These are phyloP conservation scores for Nasonovia ribisnigri DNA, from an alignment of 2,888 invertebrate genomes.

Conservation along the genomic window DNA sequence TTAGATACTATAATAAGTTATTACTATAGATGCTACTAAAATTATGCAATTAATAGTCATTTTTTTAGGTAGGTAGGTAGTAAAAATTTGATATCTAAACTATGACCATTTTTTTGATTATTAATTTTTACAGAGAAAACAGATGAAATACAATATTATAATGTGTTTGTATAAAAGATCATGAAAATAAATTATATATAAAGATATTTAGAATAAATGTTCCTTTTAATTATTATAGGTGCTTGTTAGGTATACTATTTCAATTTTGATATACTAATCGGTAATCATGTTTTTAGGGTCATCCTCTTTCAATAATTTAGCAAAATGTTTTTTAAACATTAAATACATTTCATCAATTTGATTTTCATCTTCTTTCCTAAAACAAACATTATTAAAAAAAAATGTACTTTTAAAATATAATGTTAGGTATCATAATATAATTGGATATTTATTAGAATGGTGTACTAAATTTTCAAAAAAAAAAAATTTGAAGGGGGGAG, in stretches of 20 bases:
- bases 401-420: background rate
- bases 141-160: background rate
- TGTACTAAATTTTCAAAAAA: too few species aligned
- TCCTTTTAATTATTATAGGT: background rate
- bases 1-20: too few species aligned
- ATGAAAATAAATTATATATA: background rate
- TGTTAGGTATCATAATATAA: background rate
- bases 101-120: background rate
- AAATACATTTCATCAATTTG: background rate
- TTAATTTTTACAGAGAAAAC: background rate
- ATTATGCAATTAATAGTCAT: too few species aligned
- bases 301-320: conserved; percentile 17
- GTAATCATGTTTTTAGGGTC: background rate
- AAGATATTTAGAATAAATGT: background rate
- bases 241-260: too few species aligned
- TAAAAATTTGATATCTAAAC: background rate
- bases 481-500: too few species aligned
- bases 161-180: background rate
- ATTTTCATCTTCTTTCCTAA: conserved; percentile 25
- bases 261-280: background rate
- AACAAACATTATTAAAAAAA: background rate
- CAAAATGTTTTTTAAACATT: conserved; percentile 1
- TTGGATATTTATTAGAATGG: background rate
- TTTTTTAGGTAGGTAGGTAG: too few species aligned
- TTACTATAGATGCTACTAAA: too few species aligned